Evolutionary conservation across 2,113 vertebrate genomes (phyloP), one percentile per base, ranked within the genome.

Genomic region (Mellivora capensis): DNA sequence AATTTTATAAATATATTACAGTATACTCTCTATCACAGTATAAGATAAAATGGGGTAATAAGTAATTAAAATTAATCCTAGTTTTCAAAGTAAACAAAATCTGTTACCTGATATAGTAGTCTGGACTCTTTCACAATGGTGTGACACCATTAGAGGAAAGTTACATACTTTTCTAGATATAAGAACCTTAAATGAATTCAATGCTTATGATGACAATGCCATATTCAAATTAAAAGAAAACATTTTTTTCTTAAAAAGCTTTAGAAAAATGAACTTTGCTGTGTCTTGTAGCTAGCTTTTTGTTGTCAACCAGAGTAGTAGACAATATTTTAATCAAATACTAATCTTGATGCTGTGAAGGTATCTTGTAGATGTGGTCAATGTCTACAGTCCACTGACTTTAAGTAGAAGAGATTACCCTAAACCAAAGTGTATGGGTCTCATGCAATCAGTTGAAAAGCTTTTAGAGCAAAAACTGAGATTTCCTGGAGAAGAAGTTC

Each of bases 11-110:
- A 69, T 77, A 6, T 84, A 42, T 81, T 80, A 37, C 42, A 69
- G 23, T 77, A n/a, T 1, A 90, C 44, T 94, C 96, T 42, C 59
- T 88, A 86, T 37, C 54, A 90, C 23, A 72, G 15, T 89, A 21
- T 71, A 91, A 94, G 47, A 82, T 93, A 94, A 90, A 86, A 21
- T 90, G 29, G 42, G 3, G 14, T 64, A 88, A 89, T 96, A 83
- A 95, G 94, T 93, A 90, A 96, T 96, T 97, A 95, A 94, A 62
- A 86, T 87, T 80, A 87, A 37, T 74, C 54, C 44, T 91, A 76
- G 4, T 87, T 95, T 42, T 96, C 93, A 96, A 90, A 95, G 86
- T 82, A 82, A 93, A 93, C 81, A 74, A 64, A 80, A 44, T 64
- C 34, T 87, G 77, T 97, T 97, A 74, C 52, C 15, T 59, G 42